Evolutionary conservation across 2,888 invertebrate species (phyloP).

Genomic region (Tenthredo mesomela): DNA sequence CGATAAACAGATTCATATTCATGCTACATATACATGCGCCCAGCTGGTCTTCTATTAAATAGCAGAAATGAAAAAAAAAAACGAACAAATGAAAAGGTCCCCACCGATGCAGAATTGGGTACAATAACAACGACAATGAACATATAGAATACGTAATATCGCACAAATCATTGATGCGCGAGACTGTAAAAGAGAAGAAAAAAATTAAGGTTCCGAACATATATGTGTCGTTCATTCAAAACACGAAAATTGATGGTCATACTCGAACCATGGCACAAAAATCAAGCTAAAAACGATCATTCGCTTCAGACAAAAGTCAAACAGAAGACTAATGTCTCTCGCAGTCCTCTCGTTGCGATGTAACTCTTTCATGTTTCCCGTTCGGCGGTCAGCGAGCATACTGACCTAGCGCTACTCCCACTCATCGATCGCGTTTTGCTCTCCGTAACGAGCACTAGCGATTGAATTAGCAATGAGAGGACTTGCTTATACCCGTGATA

Average conservation of each 20-base stretch:
- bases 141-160: neutral
- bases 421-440: neutral
- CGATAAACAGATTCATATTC: neutral
- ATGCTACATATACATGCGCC: conserved; percentile 17
- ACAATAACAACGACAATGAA: neutral
- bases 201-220: neutral
- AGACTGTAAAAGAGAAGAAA: neutral
- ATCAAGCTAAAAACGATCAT: neutral
- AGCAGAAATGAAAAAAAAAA: neutral
- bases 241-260: neutral
- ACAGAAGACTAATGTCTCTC: neutral
- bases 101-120: neutral
- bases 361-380: neutral
- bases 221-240: neutral
- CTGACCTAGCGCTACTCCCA: conserved; percentile 5
- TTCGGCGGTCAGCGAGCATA: neutral
- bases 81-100: neutral
- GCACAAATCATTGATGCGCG: neutral
- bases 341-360: neutral
- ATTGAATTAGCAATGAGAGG: neutral
- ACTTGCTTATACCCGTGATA: neutral
- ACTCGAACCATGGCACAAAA: neutral
- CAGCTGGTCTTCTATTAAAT: neutral
- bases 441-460: neutral
- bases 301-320: neutral